phyloP scores from a whole-genome alignment of 2,797 vertebrate genomes.

The Hemitrygon akajei region DNA sequence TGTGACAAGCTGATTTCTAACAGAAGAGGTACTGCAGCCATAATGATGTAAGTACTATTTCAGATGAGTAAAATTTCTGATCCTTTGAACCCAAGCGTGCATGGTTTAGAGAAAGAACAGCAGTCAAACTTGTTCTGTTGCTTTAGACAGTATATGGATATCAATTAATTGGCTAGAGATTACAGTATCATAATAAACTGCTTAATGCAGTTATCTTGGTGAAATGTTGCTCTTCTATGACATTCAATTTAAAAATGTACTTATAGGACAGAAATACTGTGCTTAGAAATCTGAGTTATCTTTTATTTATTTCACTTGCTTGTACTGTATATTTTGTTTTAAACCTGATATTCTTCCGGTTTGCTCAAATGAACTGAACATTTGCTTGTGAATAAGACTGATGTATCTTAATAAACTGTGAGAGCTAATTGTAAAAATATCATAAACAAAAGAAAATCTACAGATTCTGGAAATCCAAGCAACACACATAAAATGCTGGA shows the following conservation, averaged over 20 bases:
- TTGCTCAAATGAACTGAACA: neutral
- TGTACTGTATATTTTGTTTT: neutral
- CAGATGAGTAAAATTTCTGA: neutral
- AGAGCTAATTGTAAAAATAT: conserved; percentile 6
- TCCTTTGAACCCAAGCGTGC: neutral
- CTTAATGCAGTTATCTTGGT: neutral
- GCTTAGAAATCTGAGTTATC: neutral
- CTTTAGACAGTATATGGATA: neutral
- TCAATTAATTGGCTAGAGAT: neutral
- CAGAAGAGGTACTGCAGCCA: neutral
- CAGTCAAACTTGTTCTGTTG: neutral
- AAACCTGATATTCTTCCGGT: neutral
- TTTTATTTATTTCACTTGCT: neutral
- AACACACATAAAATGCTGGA: too few relatives aligned
- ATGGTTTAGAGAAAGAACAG: neutral
- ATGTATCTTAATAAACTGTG: neutral
- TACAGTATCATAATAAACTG: neutral
- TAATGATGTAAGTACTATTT: neutral
- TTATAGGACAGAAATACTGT: too few relatives aligned
- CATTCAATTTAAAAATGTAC: neutral
- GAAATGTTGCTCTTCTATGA: neutral
- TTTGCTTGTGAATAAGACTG: neutral
- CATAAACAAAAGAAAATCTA: too few relatives aligned
- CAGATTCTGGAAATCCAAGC: too few relatives aligned
- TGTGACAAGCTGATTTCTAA: neutral